Base-by-base conservation (phyloP, 2,888 invertebrate species). In the Thymelicus lineola region DNA sequence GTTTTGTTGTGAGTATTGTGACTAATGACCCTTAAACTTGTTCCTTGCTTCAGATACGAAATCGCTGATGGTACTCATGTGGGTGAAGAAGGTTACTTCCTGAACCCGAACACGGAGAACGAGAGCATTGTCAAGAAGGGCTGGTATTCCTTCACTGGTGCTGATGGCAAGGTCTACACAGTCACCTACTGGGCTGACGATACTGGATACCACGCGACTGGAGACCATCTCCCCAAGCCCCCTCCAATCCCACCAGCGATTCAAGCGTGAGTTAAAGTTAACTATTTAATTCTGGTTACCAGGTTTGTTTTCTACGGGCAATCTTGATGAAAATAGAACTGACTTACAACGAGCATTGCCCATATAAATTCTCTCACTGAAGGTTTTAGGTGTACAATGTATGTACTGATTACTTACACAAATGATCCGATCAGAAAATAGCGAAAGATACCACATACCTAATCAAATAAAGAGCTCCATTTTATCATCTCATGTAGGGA, bases 61-160 rank as follows among this genome's bases (percentile, higher is more conserved):
- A 86, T 90, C 69, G 86, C 82, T 1, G 93, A 94, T 65, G 93
- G 94, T 15, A 94, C 93, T 0, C 88, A 89, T 75, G 93, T 94
- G 0, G 84, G 86, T 5, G 93, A 94, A 75, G 85, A 91, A 78
- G 94, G 94, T 3, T 94, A 89, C 80, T 80, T 82, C 74, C 80
- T 84, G 5, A 84, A 91, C 78, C 86, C 87, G 0, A 86, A 85
- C 42, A 84, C 86, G 0, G 82, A 85, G 0, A 80, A 88, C n/a
- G 90, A 91, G 70, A 91, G 85, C 72, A 75, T 90, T 0, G 94
- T 94, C 63, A 94, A 94, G 84, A 89, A 86, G 64, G 94, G 94
- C 67, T 94, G 90, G 86, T 94, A 94, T 77, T 90, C 91, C 0
- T 94, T 81, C 81, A 77, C 81, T 0, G 94, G 86, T 0, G 82